Conservation (phyloP, 2,113 vertebrate genomes). For the Xyrauchen texanus region DNA sequence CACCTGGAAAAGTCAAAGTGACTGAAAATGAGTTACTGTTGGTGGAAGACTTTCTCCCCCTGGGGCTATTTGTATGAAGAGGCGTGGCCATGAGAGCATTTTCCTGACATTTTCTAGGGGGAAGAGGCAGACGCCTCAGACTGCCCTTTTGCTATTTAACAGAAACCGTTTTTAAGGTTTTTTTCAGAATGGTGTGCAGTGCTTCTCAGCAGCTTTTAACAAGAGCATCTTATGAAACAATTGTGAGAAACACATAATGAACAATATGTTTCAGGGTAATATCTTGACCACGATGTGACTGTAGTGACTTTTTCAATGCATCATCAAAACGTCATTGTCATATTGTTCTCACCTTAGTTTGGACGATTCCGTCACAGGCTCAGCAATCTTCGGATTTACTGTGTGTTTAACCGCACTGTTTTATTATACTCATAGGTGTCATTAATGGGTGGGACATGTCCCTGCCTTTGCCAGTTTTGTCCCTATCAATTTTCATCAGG, state of each 20-base stretch:
- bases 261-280: neutral
- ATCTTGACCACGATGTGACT: neutral
- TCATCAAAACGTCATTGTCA: no score
- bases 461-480: no score
- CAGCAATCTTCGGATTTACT: no score
- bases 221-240: neutral
- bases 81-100: conserved; percentile 10
- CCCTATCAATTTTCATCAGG: no score
- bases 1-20: neutral
- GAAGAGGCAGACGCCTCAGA: conserved; percentile 16
- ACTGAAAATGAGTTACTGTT: neutral
- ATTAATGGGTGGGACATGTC: no score
- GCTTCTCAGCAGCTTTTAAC: neutral
- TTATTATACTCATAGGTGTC: no score
- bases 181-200: neutral
- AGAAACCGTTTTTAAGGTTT: neutral
- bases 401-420: no score
- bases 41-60: neutral
- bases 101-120: conserved; percentile 22
- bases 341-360: no score
- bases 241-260: neutral
- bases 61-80: conserved; percentile 15
- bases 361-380: no score
- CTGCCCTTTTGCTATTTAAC: conserved; percentile 29
- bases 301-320: neutral